Evolutionary conservation across 92 coral and sea anemone species (phyloP).

Genomic region (Palythoa heliodiscus): DNA sequence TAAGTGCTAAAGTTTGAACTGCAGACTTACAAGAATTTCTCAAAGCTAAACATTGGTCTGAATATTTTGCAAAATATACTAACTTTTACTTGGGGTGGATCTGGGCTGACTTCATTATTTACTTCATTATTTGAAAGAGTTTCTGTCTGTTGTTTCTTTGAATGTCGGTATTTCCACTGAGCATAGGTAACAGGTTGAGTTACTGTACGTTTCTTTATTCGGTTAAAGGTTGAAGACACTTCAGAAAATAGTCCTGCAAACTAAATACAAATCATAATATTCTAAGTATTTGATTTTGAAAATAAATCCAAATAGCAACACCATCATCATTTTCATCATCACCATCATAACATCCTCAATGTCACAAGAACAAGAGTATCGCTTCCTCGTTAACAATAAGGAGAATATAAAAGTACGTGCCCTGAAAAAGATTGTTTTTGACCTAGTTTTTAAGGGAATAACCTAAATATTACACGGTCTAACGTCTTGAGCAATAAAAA

Average conservation of each 20-base stretch:
- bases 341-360: no score
- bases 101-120: constrained; percentile 23
- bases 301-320: not conserved
- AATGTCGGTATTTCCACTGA: constrained; percentile 61
- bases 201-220: constrained; percentile 58
- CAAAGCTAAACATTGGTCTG: not conserved
- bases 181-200: constrained; percentile 71
- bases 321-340: not conserved
- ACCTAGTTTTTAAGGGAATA: no score
- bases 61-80: not conserved
- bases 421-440: no score
- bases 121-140: constrained; percentile 25
- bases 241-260: constrained; percentile 75
- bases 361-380: no score
- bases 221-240: constrained; percentile 60
- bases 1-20: no score
- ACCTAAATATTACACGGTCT: no score
- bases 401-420: not conserved
- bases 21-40: no score
- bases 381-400: not conserved
- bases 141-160: constrained; percentile 42
- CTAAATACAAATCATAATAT: constrained; percentile 36
- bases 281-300: not conserved
- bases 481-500: no score
- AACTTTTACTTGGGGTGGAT: constrained; percentile 12